Evolutionary conservation across 2,888 invertebrate genomes (phyloP).

Genomic region (Hemaris fuciformis): DNA sequence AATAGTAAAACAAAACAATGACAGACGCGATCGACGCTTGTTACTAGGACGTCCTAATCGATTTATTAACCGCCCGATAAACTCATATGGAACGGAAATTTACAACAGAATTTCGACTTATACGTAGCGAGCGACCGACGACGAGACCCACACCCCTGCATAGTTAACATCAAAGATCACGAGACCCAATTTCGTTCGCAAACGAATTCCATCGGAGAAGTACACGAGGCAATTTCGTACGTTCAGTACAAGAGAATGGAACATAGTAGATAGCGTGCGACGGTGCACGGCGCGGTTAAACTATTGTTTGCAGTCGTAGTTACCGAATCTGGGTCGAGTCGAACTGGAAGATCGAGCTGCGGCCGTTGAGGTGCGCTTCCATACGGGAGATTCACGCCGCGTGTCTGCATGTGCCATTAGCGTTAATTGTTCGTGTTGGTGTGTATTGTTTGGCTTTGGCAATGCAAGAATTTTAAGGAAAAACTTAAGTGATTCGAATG

Average conservation of each 20-base stretch:
- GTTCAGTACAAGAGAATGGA: conserved; percentile 19
- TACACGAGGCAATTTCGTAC: conserved; percentile 5
- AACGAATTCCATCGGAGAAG: neutral
- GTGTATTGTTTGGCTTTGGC: neutral
- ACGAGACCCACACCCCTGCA: neutral
- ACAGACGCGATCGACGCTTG: no score
- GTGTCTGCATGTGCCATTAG: neutral
- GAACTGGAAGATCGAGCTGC: conserved; percentile 20
- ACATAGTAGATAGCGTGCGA: conserved; percentile 36
- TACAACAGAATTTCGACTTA: neutral
- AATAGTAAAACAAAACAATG: no score
- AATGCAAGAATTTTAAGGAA: no score
- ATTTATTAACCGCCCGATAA: no score
- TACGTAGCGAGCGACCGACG: no score
- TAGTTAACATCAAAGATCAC: neutral
- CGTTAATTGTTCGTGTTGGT: neutral
- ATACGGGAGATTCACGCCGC: neutral
- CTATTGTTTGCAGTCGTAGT: conserved; percentile 27
- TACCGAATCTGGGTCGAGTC: conserved; percentile 21
- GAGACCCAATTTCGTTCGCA: neutral
- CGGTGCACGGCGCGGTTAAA: conserved; percentile 35
- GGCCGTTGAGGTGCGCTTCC: neutral
- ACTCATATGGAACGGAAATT: no score
- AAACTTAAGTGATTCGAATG: no score
- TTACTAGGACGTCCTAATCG: no score